Conservation (phyloP, 2,888 invertebrate genomes). For the Sphaerophoria taeniata region DNA sequence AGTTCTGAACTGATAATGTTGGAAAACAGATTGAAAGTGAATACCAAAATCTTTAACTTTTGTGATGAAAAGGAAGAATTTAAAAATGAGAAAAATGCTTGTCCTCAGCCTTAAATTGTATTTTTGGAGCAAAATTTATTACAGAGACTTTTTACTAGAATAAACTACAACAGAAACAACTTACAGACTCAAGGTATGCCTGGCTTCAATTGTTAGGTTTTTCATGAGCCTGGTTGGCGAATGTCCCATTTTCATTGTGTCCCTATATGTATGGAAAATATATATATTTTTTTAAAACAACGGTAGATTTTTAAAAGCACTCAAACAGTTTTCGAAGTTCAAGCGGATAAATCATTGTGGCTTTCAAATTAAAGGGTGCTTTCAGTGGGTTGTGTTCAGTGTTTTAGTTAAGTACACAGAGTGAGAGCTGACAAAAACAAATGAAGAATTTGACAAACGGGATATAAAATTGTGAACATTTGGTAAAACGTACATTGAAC, state of each 20-base stretch:
- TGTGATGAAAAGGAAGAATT: too few species aligned
- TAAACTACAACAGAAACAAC: conserved; percentile 15
- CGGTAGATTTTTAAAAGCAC: neutral
- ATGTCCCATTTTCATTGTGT: conserved; percentile 51
- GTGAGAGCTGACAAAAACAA: too few species aligned
- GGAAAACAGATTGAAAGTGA: neutral
- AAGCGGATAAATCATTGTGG: too few species aligned
- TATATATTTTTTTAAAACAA: conserved; percentile 11
- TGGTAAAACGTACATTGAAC: too few species aligned
- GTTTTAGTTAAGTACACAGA: too few species aligned
- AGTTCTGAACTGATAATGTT: neutral
- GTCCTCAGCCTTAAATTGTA: too few species aligned
- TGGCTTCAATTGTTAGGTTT: conserved; percentile 60
- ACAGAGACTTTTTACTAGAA: neutral
- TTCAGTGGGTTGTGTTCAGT: too few species aligned
- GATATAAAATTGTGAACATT: too few species aligned
- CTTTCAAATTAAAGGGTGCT: too few species aligned
- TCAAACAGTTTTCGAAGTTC: too few species aligned
- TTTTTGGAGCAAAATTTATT: neutral
- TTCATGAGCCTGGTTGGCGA: conserved; percentile 37
- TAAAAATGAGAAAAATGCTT: neutral
- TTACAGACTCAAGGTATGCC: conserved; percentile 71
- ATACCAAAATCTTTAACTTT: too few species aligned
- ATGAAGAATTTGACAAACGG: too few species aligned
- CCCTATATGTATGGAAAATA: conserved; percentile 60